A percentile compares a stretch with the other conserved stretches of the same genome.
Conservation (phyloP, 2,888 invertebrate species). For the Melanostoma mellinum region DNA sequence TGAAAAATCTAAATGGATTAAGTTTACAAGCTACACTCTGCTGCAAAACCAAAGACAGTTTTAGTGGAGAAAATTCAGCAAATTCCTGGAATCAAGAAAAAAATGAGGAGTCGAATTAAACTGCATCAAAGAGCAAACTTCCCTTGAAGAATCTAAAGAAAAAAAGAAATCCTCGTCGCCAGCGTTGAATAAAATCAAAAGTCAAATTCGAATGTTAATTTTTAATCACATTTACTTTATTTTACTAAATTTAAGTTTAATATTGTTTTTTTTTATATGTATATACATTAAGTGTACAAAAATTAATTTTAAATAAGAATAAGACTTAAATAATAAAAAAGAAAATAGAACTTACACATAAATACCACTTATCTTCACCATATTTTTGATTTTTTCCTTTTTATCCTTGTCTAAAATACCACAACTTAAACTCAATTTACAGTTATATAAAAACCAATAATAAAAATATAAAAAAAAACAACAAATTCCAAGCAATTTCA, state of each 20-base stretch:
- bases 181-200: background rate
- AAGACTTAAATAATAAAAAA: slow-evolving; percentile 40
- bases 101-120: no score
- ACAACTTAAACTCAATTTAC: slow-evolving; percentile 43
- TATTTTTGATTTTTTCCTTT: slow-evolving; percentile 16
- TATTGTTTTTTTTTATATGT: slow-evolving; percentile 30
- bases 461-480: slow-evolving; percentile 8
- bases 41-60: no score
- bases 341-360: slow-evolving; percentile 33
- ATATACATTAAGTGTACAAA: slow-evolving; percentile 70
- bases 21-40: no score
- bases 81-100: no score
- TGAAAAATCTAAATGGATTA: no score
- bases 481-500: slow-evolving; percentile 15
- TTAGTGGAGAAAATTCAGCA: no score
- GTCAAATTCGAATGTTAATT: background rate
- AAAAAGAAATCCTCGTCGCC: no score
- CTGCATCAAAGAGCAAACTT: no score
- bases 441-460: slow-evolving; percentile 6
- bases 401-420: slow-evolving; percentile 34
- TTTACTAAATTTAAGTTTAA: slow-evolving; percentile 32
- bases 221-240: slow-evolving; percentile 64
- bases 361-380: background rate
- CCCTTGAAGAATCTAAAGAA: no score
- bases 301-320: slow-evolving; percentile 51